Percentiles rank a stretch among this genome's conserved stretches.
phyloP scores from a whole-genome alignment of 2,797 vertebrate species.

The Galago senegalensis region DNA sequence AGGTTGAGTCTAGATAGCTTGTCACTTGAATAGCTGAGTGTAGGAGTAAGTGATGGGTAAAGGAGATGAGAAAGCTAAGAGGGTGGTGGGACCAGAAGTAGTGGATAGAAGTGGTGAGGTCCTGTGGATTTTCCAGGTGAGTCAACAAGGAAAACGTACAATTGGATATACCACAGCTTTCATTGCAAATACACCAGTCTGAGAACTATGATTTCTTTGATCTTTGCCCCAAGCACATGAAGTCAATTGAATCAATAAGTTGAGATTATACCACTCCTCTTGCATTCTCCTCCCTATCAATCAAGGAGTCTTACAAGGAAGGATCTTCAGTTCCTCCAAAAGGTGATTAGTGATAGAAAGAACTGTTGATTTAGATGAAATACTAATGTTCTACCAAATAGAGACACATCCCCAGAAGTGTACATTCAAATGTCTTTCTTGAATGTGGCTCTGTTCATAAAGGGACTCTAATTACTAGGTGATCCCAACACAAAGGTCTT shows the following conservation, averaged over 20 bases:
- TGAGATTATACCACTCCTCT: not conserved
- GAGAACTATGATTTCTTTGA: slow-evolving; percentile 11
- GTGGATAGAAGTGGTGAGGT: rapidly evolving
- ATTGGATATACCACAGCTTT: not conserved
- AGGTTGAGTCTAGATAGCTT: not conserved
- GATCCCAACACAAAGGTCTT: not conserved
- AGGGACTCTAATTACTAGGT: not conserved
- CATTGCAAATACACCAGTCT: not conserved
- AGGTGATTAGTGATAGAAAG: not conserved
- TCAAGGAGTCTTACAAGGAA: not conserved
- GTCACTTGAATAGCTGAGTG: not conserved
- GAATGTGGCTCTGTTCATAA: not conserved
- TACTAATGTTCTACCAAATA: not conserved
- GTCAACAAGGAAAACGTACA: not conserved
- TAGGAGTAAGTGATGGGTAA: not conserved
- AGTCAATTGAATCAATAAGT: not conserved
- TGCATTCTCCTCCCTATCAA: rapidly evolving
- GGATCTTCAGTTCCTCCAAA: not conserved
- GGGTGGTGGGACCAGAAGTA: not conserved
- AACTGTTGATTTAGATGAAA: slow-evolving; percentile 1
- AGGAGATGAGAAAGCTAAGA: not conserved
- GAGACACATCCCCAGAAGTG: not conserved
- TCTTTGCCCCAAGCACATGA: not conserved
- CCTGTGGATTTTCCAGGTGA: not conserved
- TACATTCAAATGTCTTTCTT: slow-evolving; percentile 2